phyloP scores from a whole-genome alignment of 2,113 vertebrate genomes.

The Xyliphius kryptos region DNA sequence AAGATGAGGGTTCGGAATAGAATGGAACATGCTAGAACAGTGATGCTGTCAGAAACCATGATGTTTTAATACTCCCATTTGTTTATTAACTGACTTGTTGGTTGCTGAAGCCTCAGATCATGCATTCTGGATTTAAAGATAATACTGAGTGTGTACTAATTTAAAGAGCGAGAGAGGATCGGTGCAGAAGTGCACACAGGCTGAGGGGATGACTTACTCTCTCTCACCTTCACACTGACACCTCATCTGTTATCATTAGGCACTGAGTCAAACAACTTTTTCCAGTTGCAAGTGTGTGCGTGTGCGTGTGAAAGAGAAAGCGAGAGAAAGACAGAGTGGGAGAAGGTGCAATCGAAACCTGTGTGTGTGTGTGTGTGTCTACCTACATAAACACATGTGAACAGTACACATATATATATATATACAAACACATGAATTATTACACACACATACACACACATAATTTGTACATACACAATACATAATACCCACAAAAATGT shows the following conservation, averaged over 20 bases:
- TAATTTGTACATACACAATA: too few relatives aligned
- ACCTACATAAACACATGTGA: not conserved
- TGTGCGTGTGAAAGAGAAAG: too few relatives aligned
- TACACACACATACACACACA: not conserved
- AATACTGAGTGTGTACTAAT: constrained; percentile 12
- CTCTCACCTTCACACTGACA: constrained; percentile 45
- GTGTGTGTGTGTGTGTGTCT: constrained; percentile 2
- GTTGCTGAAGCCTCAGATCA: too few relatives aligned
- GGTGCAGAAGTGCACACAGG: not conserved
- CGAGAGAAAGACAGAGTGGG: constrained; percentile 21
- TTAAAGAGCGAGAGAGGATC: constrained; percentile 5
- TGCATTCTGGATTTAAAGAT: not conserved
- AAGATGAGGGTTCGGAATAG: too few relatives aligned
- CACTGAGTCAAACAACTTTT: constrained; percentile 44
- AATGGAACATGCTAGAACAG: too few relatives aligned
- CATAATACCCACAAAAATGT: too few relatives aligned
- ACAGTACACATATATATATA: not conserved
- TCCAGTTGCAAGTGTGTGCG: constrained; percentile 37
- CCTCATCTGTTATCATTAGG: constrained; percentile 47
- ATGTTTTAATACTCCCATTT: too few relatives aligned
- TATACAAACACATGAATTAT: not conserved
- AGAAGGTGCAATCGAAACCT: constrained; percentile 7
- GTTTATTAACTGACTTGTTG: too few relatives aligned
- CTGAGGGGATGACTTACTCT: constrained; percentile 39
- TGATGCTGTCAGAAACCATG: too few relatives aligned